phyloP scores from a whole-genome alignment of 2,888 invertebrate species.

The Schizaphis graminum region DNA sequence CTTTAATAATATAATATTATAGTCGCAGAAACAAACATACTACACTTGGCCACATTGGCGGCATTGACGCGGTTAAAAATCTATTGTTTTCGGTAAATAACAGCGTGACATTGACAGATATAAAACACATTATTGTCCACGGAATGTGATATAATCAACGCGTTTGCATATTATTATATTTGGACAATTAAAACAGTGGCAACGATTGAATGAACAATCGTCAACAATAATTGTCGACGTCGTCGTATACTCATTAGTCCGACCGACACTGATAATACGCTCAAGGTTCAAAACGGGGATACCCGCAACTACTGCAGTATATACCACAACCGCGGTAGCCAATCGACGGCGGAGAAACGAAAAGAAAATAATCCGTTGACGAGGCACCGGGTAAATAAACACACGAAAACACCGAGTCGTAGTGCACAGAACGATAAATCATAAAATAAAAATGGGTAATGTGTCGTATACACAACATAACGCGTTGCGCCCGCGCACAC shows the following conservation, averaged over 20 bases:
- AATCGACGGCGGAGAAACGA: background rate
- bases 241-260: background rate
- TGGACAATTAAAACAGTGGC: background rate
- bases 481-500: background rate
- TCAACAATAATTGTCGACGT: background rate
- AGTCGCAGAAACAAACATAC: background rate
- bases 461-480: background rate
- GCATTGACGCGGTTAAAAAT: background rate
- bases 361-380: background rate
- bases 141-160: background rate
- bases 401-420: too few relatives aligned
- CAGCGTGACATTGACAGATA: background rate
- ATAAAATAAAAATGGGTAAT: background rate
- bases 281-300: background rate
- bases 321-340: background rate
- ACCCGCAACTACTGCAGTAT: background rate
- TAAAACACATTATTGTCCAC: background rate
- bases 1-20: background rate
- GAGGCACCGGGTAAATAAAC: background rate
- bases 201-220: background rate
- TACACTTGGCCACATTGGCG: background rate
- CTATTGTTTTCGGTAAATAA: constrained; percentile 15
- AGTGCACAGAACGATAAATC: background rate
- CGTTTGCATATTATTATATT: background rate
- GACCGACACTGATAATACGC: background rate